Evolutionary conservation across 2,888 invertebrate genomes (phyloP).

Genomic region (Brenthis hecate): DNA sequence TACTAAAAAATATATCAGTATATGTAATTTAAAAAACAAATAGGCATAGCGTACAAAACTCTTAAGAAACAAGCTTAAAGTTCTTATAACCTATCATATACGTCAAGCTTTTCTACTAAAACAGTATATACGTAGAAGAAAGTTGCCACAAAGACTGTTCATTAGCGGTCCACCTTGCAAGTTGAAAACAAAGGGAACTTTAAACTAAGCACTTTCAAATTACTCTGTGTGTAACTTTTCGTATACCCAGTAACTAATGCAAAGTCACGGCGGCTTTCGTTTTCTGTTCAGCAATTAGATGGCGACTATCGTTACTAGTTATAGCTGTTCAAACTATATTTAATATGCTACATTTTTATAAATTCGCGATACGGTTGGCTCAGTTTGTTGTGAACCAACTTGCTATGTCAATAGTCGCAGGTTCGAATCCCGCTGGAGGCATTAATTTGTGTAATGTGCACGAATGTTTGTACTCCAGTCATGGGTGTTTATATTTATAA

Average conservation of each 20-base stretch:
- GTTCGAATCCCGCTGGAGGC: too few species aligned
- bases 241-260: constrained; percentile 25
- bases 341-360: background rate
- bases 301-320: constrained; percentile 18
- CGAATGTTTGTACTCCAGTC: too few species aligned
- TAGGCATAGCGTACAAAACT: too few species aligned
- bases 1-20: too few species aligned
- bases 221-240: constrained; percentile 51
- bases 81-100: background rate
- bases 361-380: too few species aligned
- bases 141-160: constrained; percentile 34
- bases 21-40: too few species aligned
- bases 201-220: constrained; percentile 34
- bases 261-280: constrained; percentile 24
- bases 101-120: background rate
- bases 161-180: constrained; percentile 33
- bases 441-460: too few species aligned
- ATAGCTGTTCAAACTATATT: background rate
- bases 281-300: constrained; percentile 16
- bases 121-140: constrained; percentile 9
- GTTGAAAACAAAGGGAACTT: constrained; percentile 35
- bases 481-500: too few species aligned
- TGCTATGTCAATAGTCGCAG: too few species aligned
- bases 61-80: too few species aligned
- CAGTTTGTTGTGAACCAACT: too few species aligned